Percentiles rank a stretch among this genome's conserved stretches.
These are phyloP conservation scores for Casuarius casuarius DNA, from an alignment of 2,113 vertebrate species.

Conservation along the genomic window DNA sequence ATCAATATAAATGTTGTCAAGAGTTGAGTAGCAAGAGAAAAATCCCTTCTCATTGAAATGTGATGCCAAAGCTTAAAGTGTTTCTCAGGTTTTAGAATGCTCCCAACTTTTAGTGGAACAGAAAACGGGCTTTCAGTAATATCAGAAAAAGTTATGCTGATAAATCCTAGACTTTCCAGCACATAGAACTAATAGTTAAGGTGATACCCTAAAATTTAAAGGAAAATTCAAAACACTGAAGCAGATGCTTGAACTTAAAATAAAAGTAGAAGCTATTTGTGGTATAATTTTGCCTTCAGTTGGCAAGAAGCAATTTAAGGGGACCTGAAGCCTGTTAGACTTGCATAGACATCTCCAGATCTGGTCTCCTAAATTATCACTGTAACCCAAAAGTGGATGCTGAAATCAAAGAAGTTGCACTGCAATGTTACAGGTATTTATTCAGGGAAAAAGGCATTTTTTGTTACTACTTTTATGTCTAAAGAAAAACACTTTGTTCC, in stretches of 20 bases:
- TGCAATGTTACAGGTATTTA: not conserved
- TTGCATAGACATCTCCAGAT: rapidly evolving
- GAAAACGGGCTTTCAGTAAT: not conserved
- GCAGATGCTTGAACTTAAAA: not conserved
- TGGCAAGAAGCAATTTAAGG: not conserved
- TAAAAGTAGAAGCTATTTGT: not conserved
- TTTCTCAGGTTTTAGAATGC: not conserved
- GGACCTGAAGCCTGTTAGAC: not conserved
- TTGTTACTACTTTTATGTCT: not conserved
- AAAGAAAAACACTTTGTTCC: not conserved
- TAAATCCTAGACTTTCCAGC: not conserved
- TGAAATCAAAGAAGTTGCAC: not conserved
- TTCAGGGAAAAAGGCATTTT: not conserved
- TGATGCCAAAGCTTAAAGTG: not conserved
- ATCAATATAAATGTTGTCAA: not conserved
- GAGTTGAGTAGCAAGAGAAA: not conserved
- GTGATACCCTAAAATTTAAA: not conserved
- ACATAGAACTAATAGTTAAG: not conserved
- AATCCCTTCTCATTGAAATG: not conserved
- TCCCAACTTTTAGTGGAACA: not conserved
- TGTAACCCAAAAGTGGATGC: not conserved
- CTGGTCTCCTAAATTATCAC: not conserved
- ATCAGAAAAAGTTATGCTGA: not conserved
- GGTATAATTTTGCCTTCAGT: not conserved
- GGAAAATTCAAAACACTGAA: not conserved